These are phyloP conservation scores for Drosophila novamexicana DNA, from an alignment of 1,140 invertebrate genomes.

Conservation along the genomic window DNA sequence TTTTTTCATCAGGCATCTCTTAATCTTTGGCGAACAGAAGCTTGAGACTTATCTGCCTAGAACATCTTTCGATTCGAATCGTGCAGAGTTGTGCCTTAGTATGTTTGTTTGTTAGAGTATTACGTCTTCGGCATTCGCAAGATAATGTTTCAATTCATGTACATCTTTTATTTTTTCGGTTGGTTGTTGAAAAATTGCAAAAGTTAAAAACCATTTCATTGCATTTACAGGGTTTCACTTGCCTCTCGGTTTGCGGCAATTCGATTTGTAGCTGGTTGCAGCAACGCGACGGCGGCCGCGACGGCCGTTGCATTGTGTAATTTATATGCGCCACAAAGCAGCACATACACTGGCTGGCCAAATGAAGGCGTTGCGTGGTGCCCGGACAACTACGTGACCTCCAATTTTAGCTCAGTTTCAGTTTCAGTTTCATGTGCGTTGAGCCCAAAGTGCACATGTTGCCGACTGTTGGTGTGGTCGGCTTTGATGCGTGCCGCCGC, in stretches of 20 bases:
- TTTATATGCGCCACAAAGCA: slow-evolving; percentile 65
- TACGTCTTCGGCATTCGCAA: background rate
- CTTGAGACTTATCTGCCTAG: too few species aligned
- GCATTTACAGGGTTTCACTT: slow-evolving; percentile 80
- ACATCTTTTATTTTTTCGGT: slow-evolving; percentile 24
- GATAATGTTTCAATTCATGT: background rate
- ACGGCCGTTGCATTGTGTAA: slow-evolving; percentile 66
- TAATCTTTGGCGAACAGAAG: too few species aligned
- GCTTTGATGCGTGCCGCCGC: slow-evolving; percentile 65
- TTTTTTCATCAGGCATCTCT: too few species aligned
- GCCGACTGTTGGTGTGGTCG: slow-evolving; percentile 67
- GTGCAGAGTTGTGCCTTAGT: too few species aligned
- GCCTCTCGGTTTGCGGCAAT: slow-evolving; percentile 57
- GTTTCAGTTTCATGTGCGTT: slow-evolving; percentile 39
- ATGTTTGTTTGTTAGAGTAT: background rate
- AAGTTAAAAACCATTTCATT: slow-evolving; percentile 82
- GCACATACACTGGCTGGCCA: slow-evolving; percentile 21
- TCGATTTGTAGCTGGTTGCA: slow-evolving; percentile 68
- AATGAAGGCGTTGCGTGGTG: slow-evolving; percentile 63
- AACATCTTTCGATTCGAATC: too few species aligned
- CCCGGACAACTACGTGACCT: slow-evolving; percentile 78
- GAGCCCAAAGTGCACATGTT: slow-evolving; percentile 73
- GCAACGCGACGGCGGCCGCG: slow-evolving; percentile 26
- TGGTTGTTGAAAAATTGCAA: slow-evolving; percentile 73
- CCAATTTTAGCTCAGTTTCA: slow-evolving; percentile 75